Conservation (phyloP, 2,888 invertebrate species). For the Agriopis leucophaearia region DNA sequence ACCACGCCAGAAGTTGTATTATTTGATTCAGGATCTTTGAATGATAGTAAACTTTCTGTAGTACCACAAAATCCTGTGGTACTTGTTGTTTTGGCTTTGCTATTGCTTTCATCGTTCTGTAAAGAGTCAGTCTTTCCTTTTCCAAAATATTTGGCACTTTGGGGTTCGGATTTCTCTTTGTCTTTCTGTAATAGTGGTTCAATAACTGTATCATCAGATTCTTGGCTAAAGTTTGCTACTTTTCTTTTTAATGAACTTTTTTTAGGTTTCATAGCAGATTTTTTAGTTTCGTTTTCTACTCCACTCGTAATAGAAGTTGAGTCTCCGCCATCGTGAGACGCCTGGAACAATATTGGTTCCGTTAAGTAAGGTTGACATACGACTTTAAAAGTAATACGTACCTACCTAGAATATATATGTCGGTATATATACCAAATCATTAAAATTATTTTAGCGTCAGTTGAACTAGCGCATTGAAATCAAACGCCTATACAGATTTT, state of each 20-base stretch:
- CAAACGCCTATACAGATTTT: too few species aligned
- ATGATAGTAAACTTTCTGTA: slow-evolving; percentile 52
- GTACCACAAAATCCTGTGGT: slow-evolving; percentile 49
- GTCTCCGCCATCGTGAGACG: slow-evolving; percentile 78
- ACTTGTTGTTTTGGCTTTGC: slow-evolving; percentile 50
- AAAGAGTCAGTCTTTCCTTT: slow-evolving; percentile 75
- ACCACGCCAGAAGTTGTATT: slow-evolving; percentile 34
- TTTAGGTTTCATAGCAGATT: slow-evolving; percentile 74
- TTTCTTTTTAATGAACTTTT: slow-evolving; percentile 76
- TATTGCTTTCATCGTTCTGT: slow-evolving; percentile 58
- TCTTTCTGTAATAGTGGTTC: slow-evolving; percentile 78
- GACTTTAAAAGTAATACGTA: too few species aligned
- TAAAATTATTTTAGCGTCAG: too few species aligned
- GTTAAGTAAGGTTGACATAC: not conserved
- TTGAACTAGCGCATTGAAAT: too few species aligned
- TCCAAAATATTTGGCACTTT: slow-evolving; percentile 76
- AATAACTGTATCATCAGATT: slow-evolving; percentile 75
- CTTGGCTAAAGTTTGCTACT: slow-evolving; percentile 70
- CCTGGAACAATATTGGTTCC: slow-evolving; percentile 61
- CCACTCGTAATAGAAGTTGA: slow-evolving; percentile 75
- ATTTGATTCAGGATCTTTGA: slow-evolving; percentile 47
- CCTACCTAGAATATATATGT: not conserved
- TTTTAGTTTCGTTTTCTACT: slow-evolving; percentile 75
- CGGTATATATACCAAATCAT: too few species aligned
- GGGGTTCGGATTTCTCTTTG: slow-evolving; percentile 63